These are phyloP conservation scores for Castor canadensis DNA, from an alignment of 2,113 vertebrate genomes.

Conservation along the genomic window DNA sequence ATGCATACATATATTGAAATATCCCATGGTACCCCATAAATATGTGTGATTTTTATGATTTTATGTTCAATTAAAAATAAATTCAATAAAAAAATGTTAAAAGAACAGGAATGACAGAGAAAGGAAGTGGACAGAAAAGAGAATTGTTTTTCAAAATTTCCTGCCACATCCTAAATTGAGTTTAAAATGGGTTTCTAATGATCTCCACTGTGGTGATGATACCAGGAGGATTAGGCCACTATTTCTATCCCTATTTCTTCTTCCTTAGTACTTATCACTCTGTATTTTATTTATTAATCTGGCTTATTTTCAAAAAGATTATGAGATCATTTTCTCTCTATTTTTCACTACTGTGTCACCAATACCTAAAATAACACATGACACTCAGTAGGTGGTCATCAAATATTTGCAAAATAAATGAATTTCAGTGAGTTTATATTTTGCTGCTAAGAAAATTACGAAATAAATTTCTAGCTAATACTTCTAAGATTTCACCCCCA, in stretches of 20 bases:
- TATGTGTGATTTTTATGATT: not conserved
- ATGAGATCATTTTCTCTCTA: not conserved
- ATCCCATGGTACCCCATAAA: too few species aligned
- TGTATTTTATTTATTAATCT: not conserved
- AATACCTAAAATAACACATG: not conserved
- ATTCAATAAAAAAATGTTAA: not conserved
- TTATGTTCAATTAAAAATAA: not conserved
- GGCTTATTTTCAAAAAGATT: not conserved
- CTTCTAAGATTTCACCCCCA: not conserved
- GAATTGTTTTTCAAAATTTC: not conserved
- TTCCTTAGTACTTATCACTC: not conserved
- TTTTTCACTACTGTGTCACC: not conserved
- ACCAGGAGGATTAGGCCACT: not conserved
- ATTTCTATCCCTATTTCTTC: not conserved
- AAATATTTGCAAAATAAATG: constrained; percentile 22
- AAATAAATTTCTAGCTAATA: constrained; percentile 1
- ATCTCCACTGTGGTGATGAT: not conserved
- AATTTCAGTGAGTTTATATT: not conserved
- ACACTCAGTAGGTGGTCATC: not conserved
- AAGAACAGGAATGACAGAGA: not conserved
- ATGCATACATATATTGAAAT: not conserved
- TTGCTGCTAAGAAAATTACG: not conserved
- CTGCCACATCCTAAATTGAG: not conserved
- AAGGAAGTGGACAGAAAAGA: not conserved
- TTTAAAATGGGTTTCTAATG: not conserved